A percentile compares a stretch with the other conserved stretches of the same genome.
These are phyloP conservation scores for Butastur rufipennis DNA, from an alignment of 2,113 vertebrate genomes.

Conservation along the genomic window DNA sequence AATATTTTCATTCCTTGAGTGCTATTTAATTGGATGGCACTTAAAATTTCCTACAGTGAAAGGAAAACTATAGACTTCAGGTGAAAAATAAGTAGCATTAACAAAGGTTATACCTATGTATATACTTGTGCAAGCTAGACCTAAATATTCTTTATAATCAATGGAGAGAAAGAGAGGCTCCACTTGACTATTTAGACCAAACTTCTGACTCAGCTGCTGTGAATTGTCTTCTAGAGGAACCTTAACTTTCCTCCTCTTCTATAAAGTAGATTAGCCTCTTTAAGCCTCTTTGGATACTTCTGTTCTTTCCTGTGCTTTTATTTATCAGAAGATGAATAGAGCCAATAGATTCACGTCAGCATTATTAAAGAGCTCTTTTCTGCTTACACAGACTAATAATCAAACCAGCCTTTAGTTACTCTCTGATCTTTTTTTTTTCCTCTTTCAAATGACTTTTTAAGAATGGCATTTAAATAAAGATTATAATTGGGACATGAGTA, in stretches of 20 bases:
- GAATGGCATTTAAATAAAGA: background rate
- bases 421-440: too few species aligned
- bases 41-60: background rate
- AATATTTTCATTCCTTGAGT: background rate
- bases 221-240: background rate
- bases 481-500: background rate
- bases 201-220: background rate
- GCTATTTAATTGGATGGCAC: background rate
- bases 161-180: background rate
- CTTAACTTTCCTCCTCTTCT: background rate
- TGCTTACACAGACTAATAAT: background rate
- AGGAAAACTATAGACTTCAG: background rate
- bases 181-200: background rate
- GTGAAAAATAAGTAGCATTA: background rate
- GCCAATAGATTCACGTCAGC: background rate
- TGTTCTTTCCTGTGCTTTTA: background rate
- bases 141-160: background rate
- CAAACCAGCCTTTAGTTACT: background rate
- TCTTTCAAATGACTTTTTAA: background rate
- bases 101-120: background rate
- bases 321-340: background rate
- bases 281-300: background rate
- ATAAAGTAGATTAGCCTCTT: background rate
- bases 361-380: background rate
- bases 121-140: background rate